Conservation (phyloP, 1,140 invertebrate species). For the Bombus impatiens region DNA sequence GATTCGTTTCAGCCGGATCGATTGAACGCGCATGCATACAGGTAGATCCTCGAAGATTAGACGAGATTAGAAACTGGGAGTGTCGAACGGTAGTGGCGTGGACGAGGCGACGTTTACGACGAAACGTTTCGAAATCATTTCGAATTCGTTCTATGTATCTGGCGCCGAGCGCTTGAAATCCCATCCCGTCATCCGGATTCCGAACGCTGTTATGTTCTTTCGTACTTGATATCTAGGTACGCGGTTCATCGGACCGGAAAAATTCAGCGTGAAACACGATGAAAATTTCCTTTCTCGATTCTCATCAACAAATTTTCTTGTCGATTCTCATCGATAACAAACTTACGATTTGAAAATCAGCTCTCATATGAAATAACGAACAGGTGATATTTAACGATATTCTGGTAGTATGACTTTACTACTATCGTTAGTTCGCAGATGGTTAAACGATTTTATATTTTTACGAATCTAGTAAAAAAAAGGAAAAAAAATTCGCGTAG, state of each 20-base stretch:
- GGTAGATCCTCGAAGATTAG: constrained; percentile 45
- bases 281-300: neutral
- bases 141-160: constrained; percentile 1
- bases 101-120: constrained; percentile 37
- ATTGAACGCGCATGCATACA: constrained; percentile 34
- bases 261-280: neutral
- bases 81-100: constrained; percentile 46
- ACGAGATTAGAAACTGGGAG: constrained; percentile 59
- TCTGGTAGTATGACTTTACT: too few relatives aligned
- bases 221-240: neutral
- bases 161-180: neutral
- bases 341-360: too few relatives aligned
- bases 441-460: too few relatives aligned
- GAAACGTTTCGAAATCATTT: constrained; percentile 42
- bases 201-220: neutral
- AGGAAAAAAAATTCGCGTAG: too few relatives aligned
- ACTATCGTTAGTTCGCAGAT: too few relatives aligned
- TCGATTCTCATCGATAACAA: too few relatives aligned
- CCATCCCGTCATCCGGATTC: constrained; percentile 8
- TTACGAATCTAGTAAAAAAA: too few relatives aligned
- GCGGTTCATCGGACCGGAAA: neutral
- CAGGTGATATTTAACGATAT: too few relatives aligned
- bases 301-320: too few relatives aligned
- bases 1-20: constrained; percentile 44
- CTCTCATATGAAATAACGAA: too few relatives aligned